phyloP scores from a whole-genome alignment of 2,888 invertebrate genomes.

The Timema cristinae region DNA sequence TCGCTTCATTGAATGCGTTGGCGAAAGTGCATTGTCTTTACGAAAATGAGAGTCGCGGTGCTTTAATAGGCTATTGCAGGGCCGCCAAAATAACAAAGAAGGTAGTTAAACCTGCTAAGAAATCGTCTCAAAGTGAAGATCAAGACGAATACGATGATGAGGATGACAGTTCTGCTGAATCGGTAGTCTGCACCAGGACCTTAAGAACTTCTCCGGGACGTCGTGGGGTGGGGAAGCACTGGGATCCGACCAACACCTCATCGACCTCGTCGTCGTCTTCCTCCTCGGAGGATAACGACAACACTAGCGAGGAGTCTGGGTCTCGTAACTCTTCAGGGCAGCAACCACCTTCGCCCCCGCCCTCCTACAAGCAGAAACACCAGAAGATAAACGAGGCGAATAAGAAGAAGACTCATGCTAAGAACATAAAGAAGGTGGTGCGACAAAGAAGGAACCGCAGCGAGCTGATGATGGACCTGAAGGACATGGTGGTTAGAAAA shows the following conservation, averaged over 20 bases:
- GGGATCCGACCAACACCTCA: slow-evolving; percentile 59
- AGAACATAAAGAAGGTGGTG: slow-evolving; percentile 47
- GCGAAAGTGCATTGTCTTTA: slow-evolving; percentile 89
- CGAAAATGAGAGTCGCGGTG: slow-evolving; percentile 68
- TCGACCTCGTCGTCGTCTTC: slow-evolving; percentile 22
- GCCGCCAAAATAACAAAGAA: slow-evolving; percentile 33
- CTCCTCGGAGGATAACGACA: slow-evolving; percentile 30
- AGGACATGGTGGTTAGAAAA: slow-evolving; percentile 83
- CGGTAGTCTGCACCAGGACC: slow-evolving; percentile 49
- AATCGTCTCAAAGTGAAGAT: slow-evolving; percentile 29
- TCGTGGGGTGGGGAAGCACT: slow-evolving; percentile 74
- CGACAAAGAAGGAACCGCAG: slow-evolving; percentile 51
- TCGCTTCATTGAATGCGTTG: slow-evolving; percentile 83
- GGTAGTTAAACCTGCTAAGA: slow-evolving; percentile 20
- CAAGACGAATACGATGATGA: slow-evolving; percentile 24
- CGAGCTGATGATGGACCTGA: slow-evolving; percentile 71
- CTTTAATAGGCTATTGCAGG: slow-evolving; percentile 26
- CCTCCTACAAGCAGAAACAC: slow-evolving; percentile 22
- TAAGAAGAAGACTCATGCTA: slow-evolving; percentile 39
- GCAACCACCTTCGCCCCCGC: not conserved
- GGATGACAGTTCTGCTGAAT: slow-evolving; percentile 11
- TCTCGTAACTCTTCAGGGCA: slow-evolving; percentile 38
- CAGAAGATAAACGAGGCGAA: slow-evolving; percentile 12
- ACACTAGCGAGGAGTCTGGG: not conserved
- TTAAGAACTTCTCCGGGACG: slow-evolving; percentile 69